A percentile compares a stretch with the other conserved stretches of the same genome.
Evolutionary conservation across 2,888 invertebrate genomes (phyloP).

Genomic region (Chalcosyrphus nemorum): DNA sequence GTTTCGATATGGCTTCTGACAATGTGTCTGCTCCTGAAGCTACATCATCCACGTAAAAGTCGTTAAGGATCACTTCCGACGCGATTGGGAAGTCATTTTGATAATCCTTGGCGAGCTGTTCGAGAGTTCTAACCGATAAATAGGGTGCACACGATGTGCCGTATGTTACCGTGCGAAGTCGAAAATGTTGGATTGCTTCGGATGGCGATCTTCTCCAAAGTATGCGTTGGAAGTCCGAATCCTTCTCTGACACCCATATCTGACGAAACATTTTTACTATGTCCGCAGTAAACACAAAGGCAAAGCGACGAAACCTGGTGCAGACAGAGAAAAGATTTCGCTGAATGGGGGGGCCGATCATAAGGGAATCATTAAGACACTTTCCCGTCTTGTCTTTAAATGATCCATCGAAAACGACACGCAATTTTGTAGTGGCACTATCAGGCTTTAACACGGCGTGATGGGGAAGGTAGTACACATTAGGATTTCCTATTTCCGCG

Average conservation of each 20-base stretch:
- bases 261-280: slow-evolving; percentile 69
- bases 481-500: slow-evolving; percentile 29
- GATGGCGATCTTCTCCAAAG: slow-evolving; percentile 24
- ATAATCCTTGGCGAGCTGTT: slow-evolving; percentile 64
- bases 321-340: slow-evolving; percentile 15
- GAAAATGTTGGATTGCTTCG: slow-evolving; percentile 2
- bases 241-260: slow-evolving; percentile 18
- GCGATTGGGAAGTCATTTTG: slow-evolving; percentile 49
- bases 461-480: slow-evolving; percentile 66
- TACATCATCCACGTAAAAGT: slow-evolving; percentile 24
- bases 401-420: slow-evolving; percentile 37
- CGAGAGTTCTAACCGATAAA: slow-evolving; percentile 27
- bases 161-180: slow-evolving; percentile 26
- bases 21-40: slow-evolving; percentile 53
- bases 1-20: slow-evolving; percentile 12
- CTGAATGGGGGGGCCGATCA: slow-evolving; percentile 29
- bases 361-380: slow-evolving; percentile 11
- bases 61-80: slow-evolving; percentile 18
- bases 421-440: slow-evolving; percentile 5
- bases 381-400: slow-evolving; percentile 5
- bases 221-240: slow-evolving; percentile 29
- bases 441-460: slow-evolving; percentile 63
- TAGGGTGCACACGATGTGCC: slow-evolving; percentile 33
- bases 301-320: slow-evolving; percentile 13
- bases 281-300: slow-evolving; percentile 35